Conservation (phyloP, 2,113 vertebrate genomes). For the Oryzias woworae region DNA sequence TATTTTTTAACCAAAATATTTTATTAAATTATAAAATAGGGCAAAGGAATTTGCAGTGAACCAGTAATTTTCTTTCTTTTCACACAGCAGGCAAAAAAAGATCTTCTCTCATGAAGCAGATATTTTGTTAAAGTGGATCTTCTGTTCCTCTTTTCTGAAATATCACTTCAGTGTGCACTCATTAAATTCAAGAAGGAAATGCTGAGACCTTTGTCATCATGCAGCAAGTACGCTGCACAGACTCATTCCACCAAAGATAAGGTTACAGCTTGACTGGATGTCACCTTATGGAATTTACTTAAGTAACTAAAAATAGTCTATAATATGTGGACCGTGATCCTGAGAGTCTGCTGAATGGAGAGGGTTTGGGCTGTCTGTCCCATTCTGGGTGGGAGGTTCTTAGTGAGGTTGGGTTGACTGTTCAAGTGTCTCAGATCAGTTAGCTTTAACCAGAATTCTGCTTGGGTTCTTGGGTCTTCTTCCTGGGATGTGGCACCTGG, state of each 20-base stretch:
- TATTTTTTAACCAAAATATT: too few relatives aligned
- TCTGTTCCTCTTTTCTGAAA: slow-evolving; percentile 80
- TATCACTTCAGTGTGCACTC: slow-evolving; percentile 84
- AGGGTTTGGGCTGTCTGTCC: too few relatives aligned
- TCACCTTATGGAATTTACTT: not conserved
- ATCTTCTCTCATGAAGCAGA: slow-evolving; percentile 81
- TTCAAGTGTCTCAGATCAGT: too few relatives aligned
- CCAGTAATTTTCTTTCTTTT: slow-evolving; percentile 16
- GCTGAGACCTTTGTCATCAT: slow-evolving; percentile 89
- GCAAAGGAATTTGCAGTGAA: not conserved
- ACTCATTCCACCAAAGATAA: slow-evolving; percentile 88
- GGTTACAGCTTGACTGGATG: not conserved
- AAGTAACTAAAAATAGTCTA: too few relatives aligned
- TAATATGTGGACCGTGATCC: too few relatives aligned
- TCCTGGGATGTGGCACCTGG: too few relatives aligned
- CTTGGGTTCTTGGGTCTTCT: too few relatives aligned
- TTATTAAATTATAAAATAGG: not conserved
- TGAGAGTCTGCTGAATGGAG: too few relatives aligned
- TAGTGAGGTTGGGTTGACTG: too few relatives aligned
- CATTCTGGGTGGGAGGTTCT: too few relatives aligned
- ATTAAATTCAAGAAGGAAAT: slow-evolving; percentile 88
- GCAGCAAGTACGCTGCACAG: slow-evolving; percentile 91
- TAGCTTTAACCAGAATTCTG: too few relatives aligned
- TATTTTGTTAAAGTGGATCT: slow-evolving; percentile 82
- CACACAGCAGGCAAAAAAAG: slow-evolving; percentile 89